Percentiles rank a stretch among this genome's conserved stretches.
These are phyloP conservation scores for Rhinoptilus africanus DNA, from an alignment of 2,113 vertebrate species.

Conservation along the genomic window DNA sequence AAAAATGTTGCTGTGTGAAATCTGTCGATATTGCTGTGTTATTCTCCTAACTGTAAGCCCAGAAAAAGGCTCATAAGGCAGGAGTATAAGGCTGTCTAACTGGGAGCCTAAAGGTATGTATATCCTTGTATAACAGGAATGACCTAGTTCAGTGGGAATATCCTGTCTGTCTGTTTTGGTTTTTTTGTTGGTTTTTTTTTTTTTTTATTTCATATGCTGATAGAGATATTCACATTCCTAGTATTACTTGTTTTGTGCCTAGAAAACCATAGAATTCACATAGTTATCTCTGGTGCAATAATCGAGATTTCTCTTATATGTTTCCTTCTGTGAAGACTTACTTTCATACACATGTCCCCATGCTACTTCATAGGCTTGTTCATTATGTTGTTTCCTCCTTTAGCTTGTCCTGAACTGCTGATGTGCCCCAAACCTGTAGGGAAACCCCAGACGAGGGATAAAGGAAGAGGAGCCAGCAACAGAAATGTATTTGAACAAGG, in stretches of 20 bases:
- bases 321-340: background rate
- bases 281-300: background rate
- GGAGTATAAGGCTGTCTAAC: background rate
- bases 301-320: background rate
- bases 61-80: background rate
- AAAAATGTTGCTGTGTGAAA: background rate
- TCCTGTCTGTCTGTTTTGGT: background rate
- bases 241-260: background rate
- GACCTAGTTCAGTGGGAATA: background rate
- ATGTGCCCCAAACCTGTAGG: background rate
- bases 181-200: too few species aligned
- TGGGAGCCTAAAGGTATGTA: background rate
- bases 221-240: background rate
- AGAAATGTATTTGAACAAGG: background rate
- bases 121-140: background rate
- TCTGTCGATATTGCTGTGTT: background rate
- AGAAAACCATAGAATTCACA: background rate
- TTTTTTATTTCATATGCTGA: background rate
- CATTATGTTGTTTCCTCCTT: background rate
- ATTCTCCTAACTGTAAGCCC: background rate
- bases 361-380: background rate
- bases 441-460: rapidly evolving
- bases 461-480: background rate
- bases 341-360: background rate
- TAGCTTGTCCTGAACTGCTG: background rate